These are phyloP conservation scores for Sipha maydis DNA, from an alignment of 2,888 invertebrate species.

Conservation along the genomic window DNA sequence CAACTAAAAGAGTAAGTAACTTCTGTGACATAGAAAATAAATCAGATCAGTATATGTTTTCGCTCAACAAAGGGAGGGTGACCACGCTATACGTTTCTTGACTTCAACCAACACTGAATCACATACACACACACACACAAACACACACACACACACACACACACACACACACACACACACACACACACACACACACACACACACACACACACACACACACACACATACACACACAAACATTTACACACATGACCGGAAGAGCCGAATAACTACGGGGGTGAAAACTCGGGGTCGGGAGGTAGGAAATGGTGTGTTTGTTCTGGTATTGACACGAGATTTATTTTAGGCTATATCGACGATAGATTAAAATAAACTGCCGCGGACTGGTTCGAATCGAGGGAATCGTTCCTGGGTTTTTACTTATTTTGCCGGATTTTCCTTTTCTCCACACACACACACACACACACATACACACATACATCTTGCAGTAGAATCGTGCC, in stretches of 20 bases:
- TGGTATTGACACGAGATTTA: conserved; percentile 60
- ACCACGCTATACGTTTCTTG: neutral
- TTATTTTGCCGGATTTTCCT: conserved; percentile 44
- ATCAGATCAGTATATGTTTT: conserved; percentile 2
- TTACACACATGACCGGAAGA: neutral
- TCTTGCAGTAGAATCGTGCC: neutral
- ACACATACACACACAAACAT: neutral
- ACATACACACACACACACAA: neutral
- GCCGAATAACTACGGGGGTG: conserved; percentile 40
- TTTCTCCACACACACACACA: neutral
- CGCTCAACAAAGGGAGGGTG: neutral
- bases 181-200: neutral
- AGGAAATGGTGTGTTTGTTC: conserved; percentile 56
- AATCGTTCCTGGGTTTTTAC: conserved; percentile 38
- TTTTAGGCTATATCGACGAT: conserved; percentile 56
- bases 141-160: neutral
- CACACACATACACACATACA: neutral
- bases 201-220: neutral
- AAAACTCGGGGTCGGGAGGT: conserved; percentile 18
- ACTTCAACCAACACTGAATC: neutral
- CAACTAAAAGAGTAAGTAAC: neutral
- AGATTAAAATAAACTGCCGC: conserved; percentile 57
- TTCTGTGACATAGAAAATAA: conserved; percentile 41
- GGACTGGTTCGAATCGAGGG: conserved; percentile 48
- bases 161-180: neutral